Conservation (phyloP, 2,888 invertebrate species). For the Orchesellides sinensis region DNA sequence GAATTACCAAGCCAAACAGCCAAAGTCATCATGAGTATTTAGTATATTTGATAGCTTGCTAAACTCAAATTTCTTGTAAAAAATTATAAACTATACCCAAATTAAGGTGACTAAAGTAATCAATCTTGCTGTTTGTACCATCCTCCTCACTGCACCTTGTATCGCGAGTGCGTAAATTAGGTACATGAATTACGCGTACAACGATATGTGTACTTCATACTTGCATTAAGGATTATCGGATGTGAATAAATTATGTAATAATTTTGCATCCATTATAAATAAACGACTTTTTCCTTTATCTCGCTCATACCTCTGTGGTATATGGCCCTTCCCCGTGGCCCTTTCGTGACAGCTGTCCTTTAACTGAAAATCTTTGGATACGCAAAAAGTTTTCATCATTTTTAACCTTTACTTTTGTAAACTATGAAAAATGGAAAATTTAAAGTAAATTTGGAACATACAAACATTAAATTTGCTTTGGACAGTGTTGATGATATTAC, state of each 20-base stretch:
- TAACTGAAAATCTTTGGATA: not conserved
- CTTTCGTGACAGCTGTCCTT: slow-evolving; percentile 32
- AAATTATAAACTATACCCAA: not conserved
- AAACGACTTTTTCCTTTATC: not conserved
- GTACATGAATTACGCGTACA: slow-evolving; percentile 38
- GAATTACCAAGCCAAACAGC: too few species aligned
- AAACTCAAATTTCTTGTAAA: too few species aligned
- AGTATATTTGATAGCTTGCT: too few species aligned
- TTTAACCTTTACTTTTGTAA: not conserved
- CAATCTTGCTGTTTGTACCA: slow-evolving; percentile 17
- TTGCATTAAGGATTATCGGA: not conserved
- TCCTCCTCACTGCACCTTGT: not conserved
- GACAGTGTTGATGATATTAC: not conserved
- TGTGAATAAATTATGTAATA: slow-evolving; percentile 19
- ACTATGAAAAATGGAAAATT: too few species aligned
- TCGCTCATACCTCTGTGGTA: not conserved
- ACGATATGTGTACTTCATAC: not conserved
- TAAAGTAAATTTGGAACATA: not conserved
- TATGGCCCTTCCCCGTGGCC: slow-evolving; percentile 1
- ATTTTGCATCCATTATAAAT: not conserved
- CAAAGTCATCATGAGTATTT: too few species aligned
- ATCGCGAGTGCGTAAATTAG: slow-evolving; percentile 20
- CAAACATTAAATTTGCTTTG: not conserved
- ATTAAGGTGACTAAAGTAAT: slow-evolving; percentile 23
- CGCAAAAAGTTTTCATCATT: not conserved